Percentiles rank a stretch among this genome's conserved stretches.
These are phyloP conservation scores for Fistularia commersonii DNA, from an alignment of 2,797 vertebrate genomes.

Conservation along the genomic window DNA sequence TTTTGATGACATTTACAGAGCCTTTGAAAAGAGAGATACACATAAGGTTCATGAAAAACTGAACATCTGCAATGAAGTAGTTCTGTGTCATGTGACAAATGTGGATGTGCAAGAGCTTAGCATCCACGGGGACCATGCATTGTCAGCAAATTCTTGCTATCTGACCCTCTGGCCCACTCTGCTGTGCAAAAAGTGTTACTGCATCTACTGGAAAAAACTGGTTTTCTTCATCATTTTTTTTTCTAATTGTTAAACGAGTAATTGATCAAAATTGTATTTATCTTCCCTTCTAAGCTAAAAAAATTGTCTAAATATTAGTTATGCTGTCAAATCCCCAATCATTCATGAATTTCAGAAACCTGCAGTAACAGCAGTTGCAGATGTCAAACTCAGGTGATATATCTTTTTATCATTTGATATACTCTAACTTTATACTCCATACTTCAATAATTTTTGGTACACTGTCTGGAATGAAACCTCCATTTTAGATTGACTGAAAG, in stretches of 20 bases:
- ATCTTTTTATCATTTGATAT: no score
- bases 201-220: slow-evolving; percentile 4
- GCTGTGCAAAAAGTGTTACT: slow-evolving; percentile 25
- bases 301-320: no score
- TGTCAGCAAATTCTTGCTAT: slow-evolving; percentile 7
- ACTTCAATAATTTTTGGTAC: no score
- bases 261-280: no score
- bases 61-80: slow-evolving; percentile 54
- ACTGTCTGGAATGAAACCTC: no score
- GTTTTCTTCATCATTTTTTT: neutral
- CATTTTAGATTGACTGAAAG: no score
- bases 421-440: no score
- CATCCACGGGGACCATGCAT: slow-evolving; percentile 20
- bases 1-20: slow-evolving; percentile 34
- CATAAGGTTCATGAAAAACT: slow-evolving; percentile 42
- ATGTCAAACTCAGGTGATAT: no score
- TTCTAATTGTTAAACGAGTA: neutral
- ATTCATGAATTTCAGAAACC: no score
- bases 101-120: slow-evolving; percentile 43
- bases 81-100: slow-evolving; percentile 37
- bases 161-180: slow-evolving; percentile 45
- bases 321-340: no score
- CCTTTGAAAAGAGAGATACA: slow-evolving; percentile 32
- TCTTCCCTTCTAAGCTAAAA: no score
- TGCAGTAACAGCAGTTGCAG: no score